phyloP scores from a whole-genome alignment of 1,140 invertebrate genomes.

The Nasonia vitripennis region DNA sequence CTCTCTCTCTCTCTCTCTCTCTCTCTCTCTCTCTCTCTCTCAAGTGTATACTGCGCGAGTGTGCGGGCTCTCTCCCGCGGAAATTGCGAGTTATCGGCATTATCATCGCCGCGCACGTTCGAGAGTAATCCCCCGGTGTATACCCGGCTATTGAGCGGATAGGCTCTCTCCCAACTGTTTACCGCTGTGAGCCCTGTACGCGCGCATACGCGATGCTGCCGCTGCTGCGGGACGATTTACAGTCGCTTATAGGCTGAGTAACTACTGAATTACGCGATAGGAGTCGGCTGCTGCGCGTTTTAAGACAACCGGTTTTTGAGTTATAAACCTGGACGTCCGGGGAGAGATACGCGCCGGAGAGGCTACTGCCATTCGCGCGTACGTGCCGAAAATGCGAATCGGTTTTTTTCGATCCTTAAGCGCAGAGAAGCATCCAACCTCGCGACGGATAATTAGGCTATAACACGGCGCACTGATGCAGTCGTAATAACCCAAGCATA shows the following conservation, averaged over 20 bases:
- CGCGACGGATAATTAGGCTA: conserved; percentile 40
- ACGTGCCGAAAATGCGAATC: neutral
- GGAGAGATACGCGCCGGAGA: neutral
- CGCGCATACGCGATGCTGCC: conserved; percentile 1
- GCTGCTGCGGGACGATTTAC: conserved; percentile 50
- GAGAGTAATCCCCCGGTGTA: conserved; percentile 44
- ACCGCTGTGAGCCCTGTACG: conserved; percentile 11
- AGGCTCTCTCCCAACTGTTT: conserved; percentile 51
- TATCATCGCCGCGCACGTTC: conserved; percentile 40
- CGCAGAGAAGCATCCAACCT: neutral
- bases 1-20: too few species aligned
- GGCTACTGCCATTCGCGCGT: neutral
- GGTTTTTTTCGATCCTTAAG: neutral
- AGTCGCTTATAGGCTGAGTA: conserved; percentile 40
- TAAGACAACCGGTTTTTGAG: conserved; percentile 57
- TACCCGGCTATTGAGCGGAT: conserved; percentile 17
- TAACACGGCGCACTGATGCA: conserved; percentile 19
- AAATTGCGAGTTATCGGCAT: conserved; percentile 39
- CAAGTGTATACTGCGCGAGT: neutral
- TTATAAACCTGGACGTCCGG: conserved; percentile 14
- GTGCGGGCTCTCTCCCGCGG: neutral
- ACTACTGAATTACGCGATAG: conserved; percentile 59
- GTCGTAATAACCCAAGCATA: neutral
- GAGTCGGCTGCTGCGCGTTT: conserved; percentile 43
- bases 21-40: too few species aligned